These are phyloP conservation scores for Callinectes sapidus DNA, from an alignment of 2,888 invertebrate species.

Conservation along the genomic window DNA sequence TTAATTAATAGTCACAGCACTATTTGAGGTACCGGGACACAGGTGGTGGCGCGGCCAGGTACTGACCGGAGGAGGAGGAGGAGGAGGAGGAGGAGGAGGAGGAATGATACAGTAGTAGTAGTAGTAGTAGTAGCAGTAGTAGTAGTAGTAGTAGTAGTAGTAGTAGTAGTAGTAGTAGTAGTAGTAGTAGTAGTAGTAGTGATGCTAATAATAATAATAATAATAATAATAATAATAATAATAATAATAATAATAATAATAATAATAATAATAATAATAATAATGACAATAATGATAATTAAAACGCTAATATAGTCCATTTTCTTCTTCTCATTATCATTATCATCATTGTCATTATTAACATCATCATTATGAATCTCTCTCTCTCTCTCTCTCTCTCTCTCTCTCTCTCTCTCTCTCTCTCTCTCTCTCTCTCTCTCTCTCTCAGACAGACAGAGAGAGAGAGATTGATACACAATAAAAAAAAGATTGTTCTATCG, in stretches of 20 bases:
- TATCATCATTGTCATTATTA: too few species aligned
- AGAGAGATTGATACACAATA: neutral
- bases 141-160: neutral
- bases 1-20: constrained; percentile 15
- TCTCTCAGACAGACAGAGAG: neutral
- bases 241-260: neutral
- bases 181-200: neutral
- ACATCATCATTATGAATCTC: too few species aligned
- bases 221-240: neutral
- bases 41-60: constrained; percentile 27
- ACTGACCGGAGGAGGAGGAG: constrained; percentile 1
- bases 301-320: too few species aligned
- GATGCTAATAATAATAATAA: neutral
- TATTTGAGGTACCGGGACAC: constrained; percentile 23
- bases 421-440: too few species aligned
- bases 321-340: too few species aligned
- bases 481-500: neutral
- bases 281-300: too few species aligned
- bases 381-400: too few species aligned
- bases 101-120: neutral
- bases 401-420: too few species aligned
- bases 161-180: neutral
- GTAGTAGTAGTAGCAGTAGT: neutral
- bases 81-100: constrained; percentile 18
- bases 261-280: too few species aligned